These are phyloP conservation scores for Drosophila nr. perissopoda DNA, from an alignment of 2,888 invertebrate genomes.

Conservation along the genomic window DNA sequence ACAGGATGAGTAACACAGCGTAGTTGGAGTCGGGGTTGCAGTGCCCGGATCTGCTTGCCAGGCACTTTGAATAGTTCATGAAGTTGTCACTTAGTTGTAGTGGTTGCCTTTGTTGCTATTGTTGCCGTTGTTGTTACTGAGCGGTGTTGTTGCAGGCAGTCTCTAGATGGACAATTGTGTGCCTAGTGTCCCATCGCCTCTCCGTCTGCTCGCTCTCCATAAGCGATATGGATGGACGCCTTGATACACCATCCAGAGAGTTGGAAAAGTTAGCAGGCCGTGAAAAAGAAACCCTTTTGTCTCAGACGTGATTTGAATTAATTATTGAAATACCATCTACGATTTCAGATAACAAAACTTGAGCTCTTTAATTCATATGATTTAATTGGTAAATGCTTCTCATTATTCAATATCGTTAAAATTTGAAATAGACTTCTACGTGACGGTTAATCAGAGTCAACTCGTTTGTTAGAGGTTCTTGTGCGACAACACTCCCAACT, in stretches of 20 bases:
- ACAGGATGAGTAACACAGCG: constrained; percentile 2
- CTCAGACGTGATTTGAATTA: constrained; percentile 44
- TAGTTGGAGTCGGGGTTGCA: background rate
- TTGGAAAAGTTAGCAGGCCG: background rate
- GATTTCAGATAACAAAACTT: background rate
- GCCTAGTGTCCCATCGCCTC: constrained; percentile 15
- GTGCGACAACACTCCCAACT: constrained; percentile 2
- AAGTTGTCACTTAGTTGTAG: constrained; percentile 76
- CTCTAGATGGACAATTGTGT: constrained; percentile 36
- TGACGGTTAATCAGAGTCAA: constrained; percentile 17
- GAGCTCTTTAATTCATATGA: background rate
- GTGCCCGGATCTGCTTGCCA: constrained; percentile 5
- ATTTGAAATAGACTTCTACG: constrained; percentile 32
- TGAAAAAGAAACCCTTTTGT: background rate
- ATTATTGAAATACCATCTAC: constrained; percentile 11
- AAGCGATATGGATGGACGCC: constrained; percentile 44
- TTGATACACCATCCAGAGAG: constrained; percentile 26
- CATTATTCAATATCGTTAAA: constrained; percentile 26
- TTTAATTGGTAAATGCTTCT: constrained; percentile 20
- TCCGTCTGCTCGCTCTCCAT: background rate
- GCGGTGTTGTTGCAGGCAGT: constrained; percentile 23
- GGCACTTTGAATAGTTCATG: constrained; percentile 75
- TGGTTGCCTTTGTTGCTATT: constrained; percentile 17
- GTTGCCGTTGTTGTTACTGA: constrained; percentile 19
- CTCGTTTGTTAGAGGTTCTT: constrained; percentile 23